Evolutionary conservation across 2,797 vertebrate genomes (phyloP).

Genomic region (Acanthornis magna): DNA sequence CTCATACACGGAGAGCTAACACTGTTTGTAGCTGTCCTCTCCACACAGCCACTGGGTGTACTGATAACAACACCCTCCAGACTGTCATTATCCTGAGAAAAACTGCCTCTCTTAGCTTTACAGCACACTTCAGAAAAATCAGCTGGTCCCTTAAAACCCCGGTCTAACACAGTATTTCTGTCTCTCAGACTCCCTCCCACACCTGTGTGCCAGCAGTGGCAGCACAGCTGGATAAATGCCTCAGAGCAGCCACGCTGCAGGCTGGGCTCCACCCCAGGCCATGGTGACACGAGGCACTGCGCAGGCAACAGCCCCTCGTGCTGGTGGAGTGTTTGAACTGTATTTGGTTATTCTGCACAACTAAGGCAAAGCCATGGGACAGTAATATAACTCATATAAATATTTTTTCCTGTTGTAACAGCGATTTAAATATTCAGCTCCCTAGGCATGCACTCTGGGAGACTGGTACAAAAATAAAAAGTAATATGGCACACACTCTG

Average conservation of each 20-base stretch:
- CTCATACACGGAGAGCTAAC: not conserved
- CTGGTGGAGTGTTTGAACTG: not conserved
- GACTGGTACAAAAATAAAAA: constrained; percentile 40
- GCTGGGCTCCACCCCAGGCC: not conserved
- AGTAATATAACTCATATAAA: not conserved
- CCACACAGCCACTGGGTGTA: not conserved
- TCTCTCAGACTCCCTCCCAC: not conserved
- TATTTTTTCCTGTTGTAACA: not conserved
- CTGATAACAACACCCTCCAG: not conserved
- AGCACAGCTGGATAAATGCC: not conserved
- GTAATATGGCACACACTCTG: not conserved
- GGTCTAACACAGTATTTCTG: not conserved
- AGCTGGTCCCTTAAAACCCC: not conserved
- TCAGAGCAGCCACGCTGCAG: not conserved
- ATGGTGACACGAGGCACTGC: not conserved
- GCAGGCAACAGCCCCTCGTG: not conserved
- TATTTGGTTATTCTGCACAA: not conserved
- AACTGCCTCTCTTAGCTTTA: not conserved
- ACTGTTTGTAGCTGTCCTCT: not conserved
- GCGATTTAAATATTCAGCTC: not conserved
- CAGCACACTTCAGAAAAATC: not conserved
- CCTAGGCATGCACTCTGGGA: not conserved
- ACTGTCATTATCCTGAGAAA: not conserved
- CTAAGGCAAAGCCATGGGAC: not conserved
- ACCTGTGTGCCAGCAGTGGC: not conserved